Evolutionary conservation across 2,797 vertebrate species (phyloP).

Genomic region (Percopsis omiscomaycus): DNA sequence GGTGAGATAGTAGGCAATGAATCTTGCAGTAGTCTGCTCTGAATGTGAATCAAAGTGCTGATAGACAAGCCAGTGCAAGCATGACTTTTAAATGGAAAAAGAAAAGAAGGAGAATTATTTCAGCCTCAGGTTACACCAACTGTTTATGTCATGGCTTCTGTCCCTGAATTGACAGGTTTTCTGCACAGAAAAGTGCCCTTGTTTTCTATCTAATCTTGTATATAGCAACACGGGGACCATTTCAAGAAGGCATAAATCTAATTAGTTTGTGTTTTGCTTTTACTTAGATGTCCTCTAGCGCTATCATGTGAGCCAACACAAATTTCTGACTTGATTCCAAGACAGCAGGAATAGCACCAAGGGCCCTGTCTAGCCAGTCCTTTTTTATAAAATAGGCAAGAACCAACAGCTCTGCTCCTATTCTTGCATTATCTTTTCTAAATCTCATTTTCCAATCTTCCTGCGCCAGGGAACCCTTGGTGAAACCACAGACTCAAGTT

Average conservation of each 20-base stretch:
- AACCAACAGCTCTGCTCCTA: conserved; percentile 39
- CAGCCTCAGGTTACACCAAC: conserved; percentile 50
- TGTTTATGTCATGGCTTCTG: conserved; percentile 25
- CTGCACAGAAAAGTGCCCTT: background rate
- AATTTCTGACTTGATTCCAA: background rate
- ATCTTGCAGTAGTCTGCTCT: conserved; percentile 38
- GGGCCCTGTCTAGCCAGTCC: conserved; percentile 34
- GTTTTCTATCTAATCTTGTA: background rate
- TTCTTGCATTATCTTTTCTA: conserved; percentile 55
- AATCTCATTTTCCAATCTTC: conserved; percentile 64
- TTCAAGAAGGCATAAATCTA: background rate
- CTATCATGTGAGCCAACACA: conserved; percentile 19
- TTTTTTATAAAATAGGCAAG: conserved; percentile 41
- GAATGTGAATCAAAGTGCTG: conserved; percentile 42
- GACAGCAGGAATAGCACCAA: conserved; percentile 9
- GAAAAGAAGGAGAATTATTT: conserved; percentile 45
- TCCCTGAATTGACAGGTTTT: conserved; percentile 12
- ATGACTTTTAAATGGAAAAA: conserved; percentile 45
- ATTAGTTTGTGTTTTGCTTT: background rate
- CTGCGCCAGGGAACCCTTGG: conserved; percentile 45
- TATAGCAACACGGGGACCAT: background rate
- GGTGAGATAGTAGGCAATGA: conserved; percentile 41
- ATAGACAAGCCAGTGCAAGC: conserved; percentile 59
- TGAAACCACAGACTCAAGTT: conserved; percentile 58
- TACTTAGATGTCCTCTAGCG: background rate